Base-by-base conservation (phyloP, 2,888 invertebrate species). In the Chymomyza procnemis region DNA sequence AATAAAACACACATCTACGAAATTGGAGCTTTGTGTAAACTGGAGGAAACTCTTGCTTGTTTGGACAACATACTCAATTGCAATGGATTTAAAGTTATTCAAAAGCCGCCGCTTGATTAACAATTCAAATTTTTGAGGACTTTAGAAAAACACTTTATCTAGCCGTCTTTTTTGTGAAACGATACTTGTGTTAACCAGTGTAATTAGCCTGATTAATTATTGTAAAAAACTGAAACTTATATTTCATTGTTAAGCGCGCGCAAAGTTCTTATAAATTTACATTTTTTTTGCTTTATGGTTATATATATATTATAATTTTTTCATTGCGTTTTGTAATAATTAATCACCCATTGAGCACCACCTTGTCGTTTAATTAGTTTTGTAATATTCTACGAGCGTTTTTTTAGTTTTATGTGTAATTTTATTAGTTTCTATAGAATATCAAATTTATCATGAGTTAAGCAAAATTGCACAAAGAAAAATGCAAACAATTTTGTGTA, bases 381-480 rank as follows among this genome's bases (percentile, higher is more conserved):
- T 79, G 50, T 71, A 66, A 71, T 9, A 19, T 16, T 6, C 19
- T 34, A 67, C 61, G 74, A 67, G 81, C 78, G 74, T 70, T 69
- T 76, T 74, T 64, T 56, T 18, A 63, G 41, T 59, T 66, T 47
- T 62, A 30, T 60, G 50, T 72, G 62, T 62, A 47, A 66, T 73
- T 67, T 14, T 54, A 46, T 50, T 6, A 67, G 57, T 71, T 61
- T 52, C 64, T 71, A 50, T 48, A 56, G 54, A 67, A 61, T 79
- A 71, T 74, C 79, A 68, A 84, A 76, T 84, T 84, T 12, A 41
- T 41, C 78, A 74, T 74, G 75, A 60, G 63, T 69, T 60, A 57
- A 70, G 67, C 58, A 54, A 14, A 57, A 62, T 61, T 64, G 52
- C 61, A 19, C 48, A 66, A 61, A 56, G 54, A 64, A 66, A 65